Evolutionary conservation across 2,797 vertebrate species (phyloP), one percentile per base, ranked within the genome.

Genomic region (Sebastes variabilis): DNA sequence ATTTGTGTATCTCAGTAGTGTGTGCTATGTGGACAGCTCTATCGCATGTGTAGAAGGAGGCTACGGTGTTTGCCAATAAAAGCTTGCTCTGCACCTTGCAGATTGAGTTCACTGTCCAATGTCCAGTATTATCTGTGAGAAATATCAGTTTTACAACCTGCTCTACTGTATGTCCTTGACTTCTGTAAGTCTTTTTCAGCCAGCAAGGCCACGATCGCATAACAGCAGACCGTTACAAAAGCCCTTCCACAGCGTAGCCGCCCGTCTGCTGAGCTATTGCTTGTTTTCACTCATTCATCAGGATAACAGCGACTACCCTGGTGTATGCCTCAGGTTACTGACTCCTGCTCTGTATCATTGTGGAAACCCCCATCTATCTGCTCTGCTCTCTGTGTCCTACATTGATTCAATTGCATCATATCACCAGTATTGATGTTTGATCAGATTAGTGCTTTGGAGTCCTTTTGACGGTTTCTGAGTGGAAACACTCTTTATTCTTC

Each of bases 401-500:
- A 1, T 16, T 60, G 58, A 72, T 64, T 70, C 27, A 62, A 81
- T 66, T 29, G 61, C 64, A 66, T 25, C 68, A n/a, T 36, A 75
- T 74, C 49, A 55, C 16, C 27, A n/a, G 64, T 58, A 49, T 58
- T 61, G 72, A 55, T 52, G 65, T 72, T 65, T 78, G 30, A 79
- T 81, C 55, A 52, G 66, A 52, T 73, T 38, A 36, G 52, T 34
- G 25, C 32, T 64, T 64, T 24, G 61, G 61, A 77, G 27, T 56
- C 16, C 56, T 68, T 79, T 22, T 59, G 38, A 78, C 58, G 32
- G 56, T 76, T 49, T 75, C 25, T 78, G 56, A 76, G 46, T 20
- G 66, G 61, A 78, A 67, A 24, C 58, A 9, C 49, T 2, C 5
- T 84, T 76, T 86, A 60, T 74, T 77, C 34, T 79, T 72, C 65